Evolutionary conservation across 2,888 invertebrate genomes (phyloP).

Genomic region (Heteromyza rotundicornis): DNA sequence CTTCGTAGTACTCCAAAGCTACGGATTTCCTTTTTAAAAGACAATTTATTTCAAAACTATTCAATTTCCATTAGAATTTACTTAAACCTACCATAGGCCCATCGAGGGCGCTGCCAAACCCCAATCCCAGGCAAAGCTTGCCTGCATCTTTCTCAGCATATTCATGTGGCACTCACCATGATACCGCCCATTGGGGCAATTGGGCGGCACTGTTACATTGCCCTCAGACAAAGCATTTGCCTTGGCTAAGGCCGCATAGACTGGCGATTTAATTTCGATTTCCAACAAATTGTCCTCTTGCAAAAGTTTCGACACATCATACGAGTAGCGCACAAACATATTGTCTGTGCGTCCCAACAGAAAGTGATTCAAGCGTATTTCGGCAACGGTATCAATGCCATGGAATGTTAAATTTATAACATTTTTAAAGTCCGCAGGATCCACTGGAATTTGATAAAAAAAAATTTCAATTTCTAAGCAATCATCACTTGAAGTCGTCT

Average conservation of each 20-base stretch:
- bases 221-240: slow-evolving; percentile 38
- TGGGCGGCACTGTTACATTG: slow-evolving; percentile 67
- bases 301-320: slow-evolving; percentile 68
- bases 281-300: slow-evolving; percentile 67
- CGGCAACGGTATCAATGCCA: slow-evolving; percentile 86
- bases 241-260: slow-evolving; percentile 67
- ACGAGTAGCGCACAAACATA: slow-evolving; percentile 85
- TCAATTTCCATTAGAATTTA: not conserved
- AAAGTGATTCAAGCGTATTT: slow-evolving; percentile 74
- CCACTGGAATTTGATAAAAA: not conserved
- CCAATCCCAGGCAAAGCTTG: slow-evolving; percentile 98
- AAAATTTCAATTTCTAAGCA: not conserved
- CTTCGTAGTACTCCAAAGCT: slow-evolving; percentile 71
- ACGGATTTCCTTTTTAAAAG: slow-evolving; percentile 69
- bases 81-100: slow-evolving; percentile 80
- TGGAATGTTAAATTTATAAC: slow-evolving; percentile 71
- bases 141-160: slow-evolving; percentile 91
- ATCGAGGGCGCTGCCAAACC: slow-evolving; percentile 94
- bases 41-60: slow-evolving; percentile 15
- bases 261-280: slow-evolving; percentile 72
- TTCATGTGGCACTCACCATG: slow-evolving; percentile 94
- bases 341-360: slow-evolving; percentile 74
- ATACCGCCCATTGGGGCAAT: slow-evolving; percentile 77
- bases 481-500: not conserved
- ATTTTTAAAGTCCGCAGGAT: slow-evolving; percentile 36